Evolutionary conservation across 2,888 invertebrate genomes (phyloP), one percentile per base, ranked within the genome.

Genomic region (Carterocephalus palaemon): DNA sequence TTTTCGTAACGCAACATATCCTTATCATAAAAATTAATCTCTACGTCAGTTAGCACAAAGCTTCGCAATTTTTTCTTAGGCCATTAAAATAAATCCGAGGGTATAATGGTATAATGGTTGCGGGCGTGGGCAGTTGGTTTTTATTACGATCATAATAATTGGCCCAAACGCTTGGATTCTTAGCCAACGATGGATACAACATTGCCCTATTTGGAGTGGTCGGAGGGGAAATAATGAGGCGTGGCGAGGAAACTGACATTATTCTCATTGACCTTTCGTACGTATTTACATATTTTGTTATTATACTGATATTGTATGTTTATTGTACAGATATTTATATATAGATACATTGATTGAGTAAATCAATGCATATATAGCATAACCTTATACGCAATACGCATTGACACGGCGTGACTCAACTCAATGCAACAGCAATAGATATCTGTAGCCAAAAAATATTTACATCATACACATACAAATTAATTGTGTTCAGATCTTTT

Each of bases 91-190:
- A 43, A 43, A 36, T 28, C 34, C 40, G 23, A 40, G 33, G 12
- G 24, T 41, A 34, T 42, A 28, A 34, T 28, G n/a, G n/a, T n/a
- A n/a, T 34, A 26, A 40, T 31, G 23, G 8, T 31, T 16, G 6
- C 31, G 54, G 50, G 50, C 47, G 52, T 56, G 53, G 61, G 52
- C 52, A 51, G 24, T 9, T 6, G 43, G 43, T 33, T 41, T 40
- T 41, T 32, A 33, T 32, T 40, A 32, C 13, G 19, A 19, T 26
- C 17, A 33, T 41, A 33, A 33, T 41, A 33, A 24, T 33, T 41
- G 32, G 23, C 31, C 12, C 32, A 23, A 40, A 24, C 31, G 23
- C 19, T 41, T 41, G 33, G 13, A 17, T n/a, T n/a, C n/a, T n/a
- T n/a, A n/a, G n/a, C n/a, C n/a, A n/a, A n/a, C n/a, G n/a, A n/a